These are phyloP conservation scores for Ceyx melanurus DNA, from an alignment of 2,113 vertebrate genomes.

Conservation along the genomic window DNA sequence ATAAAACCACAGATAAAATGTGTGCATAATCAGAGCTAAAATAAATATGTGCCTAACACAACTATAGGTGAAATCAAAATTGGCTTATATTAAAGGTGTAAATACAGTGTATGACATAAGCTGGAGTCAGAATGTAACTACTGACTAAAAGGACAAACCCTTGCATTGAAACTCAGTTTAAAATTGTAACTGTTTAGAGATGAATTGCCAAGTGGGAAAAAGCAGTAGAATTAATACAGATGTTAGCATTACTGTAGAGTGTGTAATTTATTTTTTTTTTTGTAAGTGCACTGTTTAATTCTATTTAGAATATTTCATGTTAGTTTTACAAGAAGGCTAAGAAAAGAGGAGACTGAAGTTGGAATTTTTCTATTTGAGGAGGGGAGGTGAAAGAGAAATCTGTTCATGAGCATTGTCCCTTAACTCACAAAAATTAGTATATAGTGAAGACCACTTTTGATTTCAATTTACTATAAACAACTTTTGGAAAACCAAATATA, in stretches of 20 bases:
- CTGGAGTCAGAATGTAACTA: background rate
- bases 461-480: background rate
- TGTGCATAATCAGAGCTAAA: background rate
- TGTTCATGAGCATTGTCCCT: background rate
- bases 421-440: background rate
- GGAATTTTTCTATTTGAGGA: background rate
- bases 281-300: background rate
- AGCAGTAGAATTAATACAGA: background rate
- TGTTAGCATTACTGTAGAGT: background rate
- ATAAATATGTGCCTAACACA: background rate
- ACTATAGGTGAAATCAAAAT: background rate
- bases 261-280: background rate
- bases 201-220: background rate
- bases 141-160: background rate
- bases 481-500: background rate
- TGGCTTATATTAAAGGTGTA: background rate
- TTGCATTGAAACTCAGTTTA: background rate
- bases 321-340: constrained; percentile 2
- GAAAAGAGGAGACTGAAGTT: background rate
- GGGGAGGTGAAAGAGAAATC: background rate
- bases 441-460: background rate
- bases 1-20: background rate
- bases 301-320: background rate
- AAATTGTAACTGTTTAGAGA: background rate
- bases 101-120: background rate